A percentile compares a stretch with the other conserved stretches of the same genome.
Evolutionary conservation across 2,113 vertebrate species (phyloP).

Genomic region (Macrotis lagotis): DNA sequence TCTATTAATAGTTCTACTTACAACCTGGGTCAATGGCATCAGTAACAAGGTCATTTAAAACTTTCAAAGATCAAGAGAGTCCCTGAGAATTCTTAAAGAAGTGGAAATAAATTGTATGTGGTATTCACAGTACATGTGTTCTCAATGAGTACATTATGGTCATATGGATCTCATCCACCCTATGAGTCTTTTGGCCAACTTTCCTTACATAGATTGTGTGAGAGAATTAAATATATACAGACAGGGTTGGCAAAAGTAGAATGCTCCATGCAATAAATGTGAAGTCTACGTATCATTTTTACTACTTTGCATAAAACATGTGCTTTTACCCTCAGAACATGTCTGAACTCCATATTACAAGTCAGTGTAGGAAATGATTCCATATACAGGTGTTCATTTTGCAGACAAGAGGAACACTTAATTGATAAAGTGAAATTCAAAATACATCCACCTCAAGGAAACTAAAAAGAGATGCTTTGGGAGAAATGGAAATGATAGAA

Average conservation of each 20-base stretch:
- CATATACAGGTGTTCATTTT: slow-evolving; percentile 15
- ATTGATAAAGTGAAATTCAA: slow-evolving; percentile 6
- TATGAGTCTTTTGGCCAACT: background rate
- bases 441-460: slow-evolving; percentile 33
- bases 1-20: background rate
- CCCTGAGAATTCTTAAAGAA: slow-evolving; percentile 8
- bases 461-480: slow-evolving; percentile 47
- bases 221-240: slow-evolving; percentile 22
- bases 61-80: background rate
- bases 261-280: slow-evolving; percentile 1
- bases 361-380: slow-evolving; percentile 26
- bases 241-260: slow-evolving; percentile 16
- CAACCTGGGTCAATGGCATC: background rate
- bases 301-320: slow-evolving; percentile 32
- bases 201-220: slow-evolving; percentile 1
- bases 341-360: slow-evolving; percentile 5
- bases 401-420: slow-evolving; percentile 8
- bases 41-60: background rate
- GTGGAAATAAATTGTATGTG: background rate
- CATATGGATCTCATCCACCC: background rate
- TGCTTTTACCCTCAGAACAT: slow-evolving; percentile 33
- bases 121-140: background rate
- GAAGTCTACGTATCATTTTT: background rate
- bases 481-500: slow-evolving; percentile 23
- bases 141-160: slow-evolving; percentile 2